phyloP scores from a whole-genome alignment of 1,140 invertebrate genomes.

The Ladona fulva region DNA sequence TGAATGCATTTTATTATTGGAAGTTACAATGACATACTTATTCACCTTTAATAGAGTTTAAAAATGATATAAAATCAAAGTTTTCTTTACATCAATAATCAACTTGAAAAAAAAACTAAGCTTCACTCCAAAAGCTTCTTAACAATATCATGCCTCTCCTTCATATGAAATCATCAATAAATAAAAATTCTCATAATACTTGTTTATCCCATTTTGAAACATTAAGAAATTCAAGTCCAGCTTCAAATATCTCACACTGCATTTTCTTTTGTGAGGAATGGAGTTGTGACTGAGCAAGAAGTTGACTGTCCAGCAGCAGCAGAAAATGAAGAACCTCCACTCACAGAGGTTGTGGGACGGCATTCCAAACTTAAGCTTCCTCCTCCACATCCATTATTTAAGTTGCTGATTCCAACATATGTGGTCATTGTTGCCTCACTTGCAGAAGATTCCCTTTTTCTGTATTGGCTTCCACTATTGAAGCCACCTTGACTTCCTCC shows the following conservation, averaged over 20 bases:
- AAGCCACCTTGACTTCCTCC: neutral
- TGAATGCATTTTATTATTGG: too few species aligned
- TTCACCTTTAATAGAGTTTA: too few species aligned
- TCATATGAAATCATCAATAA: too few species aligned
- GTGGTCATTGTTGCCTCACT: constrained; percentile 61
- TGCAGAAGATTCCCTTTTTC: constrained; percentile 56
- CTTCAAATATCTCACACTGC: neutral
- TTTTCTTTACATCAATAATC: too few species aligned
- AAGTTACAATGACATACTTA: too few species aligned
- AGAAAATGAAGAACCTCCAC: neutral
- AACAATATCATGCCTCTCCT: too few species aligned
- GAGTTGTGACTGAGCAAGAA: neutral
- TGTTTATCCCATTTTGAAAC: too few species aligned
- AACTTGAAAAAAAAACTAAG: too few species aligned
- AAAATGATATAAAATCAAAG: too few species aligned
- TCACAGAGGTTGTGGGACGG: neutral
- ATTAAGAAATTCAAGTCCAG: too few species aligned
- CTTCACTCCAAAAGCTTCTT: too few species aligned
- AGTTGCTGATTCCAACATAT: constrained; percentile 39
- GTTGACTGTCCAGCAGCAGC: neutral
- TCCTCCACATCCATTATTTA: constrained; percentile 29
- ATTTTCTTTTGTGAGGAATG: neutral
- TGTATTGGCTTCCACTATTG: constrained; percentile 30
- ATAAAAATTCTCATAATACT: too few species aligned
- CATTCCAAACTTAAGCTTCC: constrained; percentile 1